phyloP scores from a whole-genome alignment of 2,888 invertebrate species.

The Sialis lutaria region DNA sequence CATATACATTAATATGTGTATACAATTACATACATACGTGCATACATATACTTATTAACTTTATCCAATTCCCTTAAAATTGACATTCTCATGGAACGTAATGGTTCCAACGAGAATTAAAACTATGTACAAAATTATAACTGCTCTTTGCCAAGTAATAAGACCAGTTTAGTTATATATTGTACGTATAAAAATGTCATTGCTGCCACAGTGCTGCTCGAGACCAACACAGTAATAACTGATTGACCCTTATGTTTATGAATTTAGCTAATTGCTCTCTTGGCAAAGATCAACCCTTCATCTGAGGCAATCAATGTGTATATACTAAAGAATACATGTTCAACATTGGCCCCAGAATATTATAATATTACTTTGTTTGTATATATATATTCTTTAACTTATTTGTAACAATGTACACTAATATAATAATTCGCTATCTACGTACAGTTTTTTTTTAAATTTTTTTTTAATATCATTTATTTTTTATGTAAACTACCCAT shows the following conservation, averaged over 20 bases:
- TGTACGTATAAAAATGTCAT: background rate
- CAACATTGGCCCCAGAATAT: slow-evolving; percentile 23
- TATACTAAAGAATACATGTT: slow-evolving; percentile 21
- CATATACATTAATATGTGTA: too few species aligned
- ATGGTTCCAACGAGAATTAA: background rate
- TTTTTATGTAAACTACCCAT: slow-evolving; percentile 4
- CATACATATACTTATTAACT: slow-evolving; percentile 2
- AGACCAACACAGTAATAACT: background rate
- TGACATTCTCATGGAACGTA: slow-evolving; percentile 3
- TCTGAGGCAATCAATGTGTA: slow-evolving; percentile 20
- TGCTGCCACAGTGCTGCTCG: background rate
- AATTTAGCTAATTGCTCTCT: background rate
- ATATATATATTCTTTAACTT: slow-evolving; percentile 2
- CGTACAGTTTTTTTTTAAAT: slow-evolving; percentile 2
- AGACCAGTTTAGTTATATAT: background rate
- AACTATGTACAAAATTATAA: background rate
- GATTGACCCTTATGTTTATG: too few species aligned
- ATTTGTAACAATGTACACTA: slow-evolving; percentile 6
- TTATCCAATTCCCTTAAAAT: slow-evolving; percentile 7
- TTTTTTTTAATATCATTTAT: slow-evolving; percentile 3
- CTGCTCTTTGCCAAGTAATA: background rate
- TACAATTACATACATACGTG: too few species aligned
- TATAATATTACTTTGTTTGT: slow-evolving; percentile 1
- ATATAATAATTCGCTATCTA: slow-evolving; percentile 4
- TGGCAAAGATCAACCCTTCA: background rate